These are phyloP conservation scores for Myoxocephalus aenaeus DNA, from an alignment of 2,797 vertebrate genomes.

Conservation along the genomic window DNA sequence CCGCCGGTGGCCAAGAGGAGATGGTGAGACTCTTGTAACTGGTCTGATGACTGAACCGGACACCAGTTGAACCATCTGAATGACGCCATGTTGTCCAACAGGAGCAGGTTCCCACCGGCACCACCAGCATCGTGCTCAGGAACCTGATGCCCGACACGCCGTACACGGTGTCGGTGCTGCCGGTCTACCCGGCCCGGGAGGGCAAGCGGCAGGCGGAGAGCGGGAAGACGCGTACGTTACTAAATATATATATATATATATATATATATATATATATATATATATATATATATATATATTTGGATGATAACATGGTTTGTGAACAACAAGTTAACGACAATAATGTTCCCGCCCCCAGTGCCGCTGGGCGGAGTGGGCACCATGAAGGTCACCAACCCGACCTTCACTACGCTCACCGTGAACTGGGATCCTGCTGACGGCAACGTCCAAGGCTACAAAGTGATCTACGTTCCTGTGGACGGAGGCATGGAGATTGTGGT, in stretches of 20 bases:
- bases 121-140: constrained; percentile 89
- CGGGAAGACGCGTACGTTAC: constrained; percentile 91
- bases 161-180: constrained; percentile 91
- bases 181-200: constrained; percentile 89
- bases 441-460: constrained; percentile 94
- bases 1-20: constrained; percentile 88
- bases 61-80: background rate
- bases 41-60: too few relatives aligned
- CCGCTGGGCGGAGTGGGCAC: constrained; percentile 91
- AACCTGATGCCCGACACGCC: constrained; percentile 91
- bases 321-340: background rate
- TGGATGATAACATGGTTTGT: too few relatives aligned
- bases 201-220: constrained; percentile 92
- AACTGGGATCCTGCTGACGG: constrained; percentile 94
- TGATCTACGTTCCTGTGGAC: constrained; percentile 88
- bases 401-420: constrained; percentile 93
- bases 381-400: constrained; percentile 88
- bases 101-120: constrained; percentile 88
- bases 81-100: constrained; percentile 55
- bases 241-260: too few relatives aligned
- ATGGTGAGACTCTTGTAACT: constrained; percentile 82
- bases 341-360: constrained; percentile 72
- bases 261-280: too few relatives aligned
- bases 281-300: background rate
- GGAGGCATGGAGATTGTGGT: constrained; percentile 88